A percentile compares a stretch with the other conserved stretches of the same genome.
phyloP scores from a whole-genome alignment of 2,113 vertebrate species.

The Prietella phreatophila region DNA sequence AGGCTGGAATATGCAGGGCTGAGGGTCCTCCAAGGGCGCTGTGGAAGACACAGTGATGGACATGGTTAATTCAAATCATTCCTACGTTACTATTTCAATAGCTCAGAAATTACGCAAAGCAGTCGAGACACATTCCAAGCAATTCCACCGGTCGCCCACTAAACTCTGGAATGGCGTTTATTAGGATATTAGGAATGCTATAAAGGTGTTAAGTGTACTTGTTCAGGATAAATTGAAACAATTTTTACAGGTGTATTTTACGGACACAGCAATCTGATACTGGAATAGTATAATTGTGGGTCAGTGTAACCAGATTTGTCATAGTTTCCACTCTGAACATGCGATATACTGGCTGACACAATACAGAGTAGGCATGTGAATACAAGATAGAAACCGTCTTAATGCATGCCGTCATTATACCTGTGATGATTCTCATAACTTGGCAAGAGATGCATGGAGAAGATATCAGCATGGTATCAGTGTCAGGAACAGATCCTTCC shows the following conservation, averaged over 20 bases:
- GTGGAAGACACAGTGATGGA: conserved; percentile 54
- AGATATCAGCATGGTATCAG: not conserved
- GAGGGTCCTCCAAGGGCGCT: conserved; percentile 95
- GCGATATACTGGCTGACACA: not conserved
- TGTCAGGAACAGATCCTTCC: not conserved
- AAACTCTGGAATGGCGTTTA: not conserved
- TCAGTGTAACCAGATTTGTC: not conserved
- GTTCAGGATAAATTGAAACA: not conserved
- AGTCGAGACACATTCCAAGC: not conserved
- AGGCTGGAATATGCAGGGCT: conserved; percentile 94
- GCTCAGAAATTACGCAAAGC: conserved; percentile 14
- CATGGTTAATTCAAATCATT: not conserved
- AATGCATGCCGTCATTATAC: not conserved
- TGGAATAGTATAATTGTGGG: not conserved
- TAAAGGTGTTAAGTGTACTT: not conserved
- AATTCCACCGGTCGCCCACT: not conserved
- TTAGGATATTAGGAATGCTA: not conserved
- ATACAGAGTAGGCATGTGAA: not conserved
- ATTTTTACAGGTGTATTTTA: not conserved
- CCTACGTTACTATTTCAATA: not conserved
- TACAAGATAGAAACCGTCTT: not conserved
- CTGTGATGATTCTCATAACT: not conserved
- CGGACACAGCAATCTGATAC: not conserved
- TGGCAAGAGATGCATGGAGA: not conserved
- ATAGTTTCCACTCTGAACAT: not conserved